Evolutionary conservation across 1,140 invertebrate species (phyloP), one percentile per base, ranked within the genome.

Genomic region (Aleiodes sp.): DNA sequence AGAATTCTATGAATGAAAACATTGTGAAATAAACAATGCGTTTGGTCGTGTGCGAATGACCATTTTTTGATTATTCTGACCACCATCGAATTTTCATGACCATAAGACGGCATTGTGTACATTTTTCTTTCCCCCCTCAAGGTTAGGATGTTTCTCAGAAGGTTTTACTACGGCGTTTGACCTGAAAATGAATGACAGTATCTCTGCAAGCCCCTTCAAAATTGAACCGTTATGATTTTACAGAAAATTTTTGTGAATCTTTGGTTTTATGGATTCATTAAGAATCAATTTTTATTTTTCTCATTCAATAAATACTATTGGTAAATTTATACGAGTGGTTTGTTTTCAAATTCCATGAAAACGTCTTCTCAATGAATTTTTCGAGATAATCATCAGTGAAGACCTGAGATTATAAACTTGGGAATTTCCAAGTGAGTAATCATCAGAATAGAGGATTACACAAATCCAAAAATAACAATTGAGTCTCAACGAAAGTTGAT

Each of bases 101-200:
- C 56, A 29, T 68, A 59, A 28, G 59, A 59, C 19, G 43, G n/a
- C n/a, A n/a, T n/a, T n/a, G n/a, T n/a, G n/a, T n/a, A n/a, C 33
- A 57, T 37, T 71, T 68, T 64, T 16, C 21, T 43, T 16, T 41
- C 24, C 19, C 31, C 35, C n/a, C n/a, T n/a, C 52, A n/a, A 24
- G 39, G 64, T 62, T 65, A 59, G 31, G 26, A 19, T 65, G 19
- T 62, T 74, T 72, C 71, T 66, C 4, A 56, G 71, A 75, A 73
- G 67, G 68, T 59, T 65, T 62, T 26, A 26, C 46, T 46, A 46
- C 60, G n/a, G 61, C 57, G 60, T 65, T 37, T 66, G 19, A 39
- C 61, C 31, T 28, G 31, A 46, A 68, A 7, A 26, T 57, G 46
- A 64, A 57, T 21, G 39, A 28, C 35, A 28, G 41, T 24, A 12